Evolutionary conservation across 2,888 invertebrate species (phyloP), one percentile per base, ranked within the genome.

Genomic region (Eupithecia exiguata): DNA sequence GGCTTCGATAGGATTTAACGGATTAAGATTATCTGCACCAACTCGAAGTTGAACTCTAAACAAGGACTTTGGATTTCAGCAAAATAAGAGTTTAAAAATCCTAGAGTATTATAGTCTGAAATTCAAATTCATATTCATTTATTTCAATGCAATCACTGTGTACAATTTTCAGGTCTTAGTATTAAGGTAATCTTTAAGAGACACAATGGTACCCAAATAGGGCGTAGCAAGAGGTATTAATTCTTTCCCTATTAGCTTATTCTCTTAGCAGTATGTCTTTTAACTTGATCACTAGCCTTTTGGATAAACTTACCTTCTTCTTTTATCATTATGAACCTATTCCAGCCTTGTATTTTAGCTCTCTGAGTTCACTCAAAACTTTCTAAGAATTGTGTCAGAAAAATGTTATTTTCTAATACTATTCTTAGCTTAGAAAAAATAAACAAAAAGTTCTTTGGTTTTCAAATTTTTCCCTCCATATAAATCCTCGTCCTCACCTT

Each of bases 41-140:
- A 5, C 1, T 46, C 1, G 43, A 43, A 18, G 43, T 9, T 1
- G 7, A 7, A 46, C 46, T 46, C n/a, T n/a, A 2, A 46, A 18
- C 46, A n/a, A 9, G 53, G 53, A 53, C 53, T 21, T 49, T n/a
- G 49, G 49, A 49, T 49, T 49, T 49, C n/a, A 49, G n/a, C 49
- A n/a, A n/a, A 6, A 14, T 9, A 10, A 53, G 46, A 4, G 40
- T 46, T n/a, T 5, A 5, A 16, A 46, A 46, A 18, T 5, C 16
- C 43, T 43, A 43, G 43, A 43, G 43, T 14, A 16, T 46, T 6
- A 18, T 46, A 30, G 30, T 3, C 2, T 30, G 2, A 30, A 4
- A 30, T 30, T 30, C n/a, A n/a, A n/a, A n/a, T n/a, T n/a, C n/a
- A n/a, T n/a, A n/a, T n/a, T n/a, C n/a, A n/a, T n/a, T n/a, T n/a